These are phyloP conservation scores for Coptodon bakossiorum DNA, from an alignment of 2,113 vertebrate genomes.

Conservation along the genomic window DNA sequence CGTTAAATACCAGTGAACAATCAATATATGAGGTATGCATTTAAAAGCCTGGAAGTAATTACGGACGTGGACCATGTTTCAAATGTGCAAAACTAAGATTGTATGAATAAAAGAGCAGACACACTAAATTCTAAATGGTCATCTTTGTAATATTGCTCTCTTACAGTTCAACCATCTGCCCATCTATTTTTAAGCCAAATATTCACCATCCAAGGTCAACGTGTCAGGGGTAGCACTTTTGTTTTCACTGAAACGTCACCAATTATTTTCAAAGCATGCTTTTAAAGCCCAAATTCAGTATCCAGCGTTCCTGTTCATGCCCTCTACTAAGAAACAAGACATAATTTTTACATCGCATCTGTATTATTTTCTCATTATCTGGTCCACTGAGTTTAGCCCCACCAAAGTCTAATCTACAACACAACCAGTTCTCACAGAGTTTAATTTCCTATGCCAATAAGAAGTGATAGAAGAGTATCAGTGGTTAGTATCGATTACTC, in stretches of 20 bases:
- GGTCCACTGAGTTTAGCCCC: background rate
- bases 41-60: background rate
- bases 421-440: background rate
- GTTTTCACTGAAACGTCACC: background rate
- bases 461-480: background rate
- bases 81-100: background rate
- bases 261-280: background rate
- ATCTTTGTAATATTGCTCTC: background rate
- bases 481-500: background rate
- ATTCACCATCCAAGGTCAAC: background rate
- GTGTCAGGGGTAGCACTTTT: background rate
- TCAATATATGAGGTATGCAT: background rate
- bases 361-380: background rate
- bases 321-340: background rate
- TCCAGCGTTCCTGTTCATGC: background rate
- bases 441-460: background rate
- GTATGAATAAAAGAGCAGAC: background rate
- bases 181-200: background rate
- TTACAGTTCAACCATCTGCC: background rate
- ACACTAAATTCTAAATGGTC: background rate
- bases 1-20: background rate
- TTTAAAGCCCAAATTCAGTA: background rate
- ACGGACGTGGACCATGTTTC: background rate
- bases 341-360: background rate
- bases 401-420: background rate